Conservation (phyloP, 2,888 invertebrate species). For the Diarsia dahlii region DNA sequence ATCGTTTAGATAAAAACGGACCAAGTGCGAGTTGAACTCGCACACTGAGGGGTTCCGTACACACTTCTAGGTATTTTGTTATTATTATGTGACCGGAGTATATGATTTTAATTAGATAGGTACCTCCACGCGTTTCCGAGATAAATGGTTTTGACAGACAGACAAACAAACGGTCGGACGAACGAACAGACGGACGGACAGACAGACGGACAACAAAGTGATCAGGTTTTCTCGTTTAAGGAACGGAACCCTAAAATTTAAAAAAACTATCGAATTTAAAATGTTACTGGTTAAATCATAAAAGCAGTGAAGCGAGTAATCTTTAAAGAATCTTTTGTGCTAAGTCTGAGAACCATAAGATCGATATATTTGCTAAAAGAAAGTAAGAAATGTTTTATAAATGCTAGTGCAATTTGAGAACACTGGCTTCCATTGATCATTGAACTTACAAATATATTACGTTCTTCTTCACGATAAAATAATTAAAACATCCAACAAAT, state of each 20-base stretch:
- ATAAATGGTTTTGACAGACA: too few species aligned
- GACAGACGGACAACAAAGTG: too few species aligned
- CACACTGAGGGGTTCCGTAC: too few species aligned
- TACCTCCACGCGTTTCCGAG: too few species aligned
- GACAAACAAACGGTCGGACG: too few species aligned
- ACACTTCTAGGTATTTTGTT: too few species aligned
- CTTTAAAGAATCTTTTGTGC: not conserved
- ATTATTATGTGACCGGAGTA: too few species aligned
- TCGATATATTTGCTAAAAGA: not conserved
- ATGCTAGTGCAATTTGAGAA: not conserved
- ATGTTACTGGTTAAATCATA: not conserved
- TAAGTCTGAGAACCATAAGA: too few species aligned
- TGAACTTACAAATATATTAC: not conserved
- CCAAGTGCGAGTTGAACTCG: too few species aligned
- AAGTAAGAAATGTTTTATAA: not conserved
- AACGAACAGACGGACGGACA: too few species aligned
- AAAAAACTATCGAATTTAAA: not conserved
- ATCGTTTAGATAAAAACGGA: not conserved
- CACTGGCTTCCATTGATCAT: not conserved
- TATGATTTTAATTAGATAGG: too few species aligned
- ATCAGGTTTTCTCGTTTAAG: too few species aligned
- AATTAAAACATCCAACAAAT: conserved; percentile 42
- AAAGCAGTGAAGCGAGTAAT: not conserved
- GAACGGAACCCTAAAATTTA: not conserved
- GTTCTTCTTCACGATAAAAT: conserved; percentile 8